phyloP scores from a whole-genome alignment of 2,797 vertebrate genomes.

The Sphenopsis melanotis region DNA sequence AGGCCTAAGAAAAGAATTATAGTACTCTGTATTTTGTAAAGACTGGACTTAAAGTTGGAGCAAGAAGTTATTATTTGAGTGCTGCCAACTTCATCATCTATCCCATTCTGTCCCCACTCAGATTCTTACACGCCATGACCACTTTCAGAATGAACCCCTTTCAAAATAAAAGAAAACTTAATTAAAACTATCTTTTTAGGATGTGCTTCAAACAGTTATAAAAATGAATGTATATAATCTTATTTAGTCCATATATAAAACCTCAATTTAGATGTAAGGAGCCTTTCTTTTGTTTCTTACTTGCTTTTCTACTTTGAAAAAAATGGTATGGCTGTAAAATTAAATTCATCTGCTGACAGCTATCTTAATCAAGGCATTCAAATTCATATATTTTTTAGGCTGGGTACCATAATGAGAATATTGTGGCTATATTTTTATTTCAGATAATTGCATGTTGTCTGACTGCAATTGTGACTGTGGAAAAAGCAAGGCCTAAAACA shows the following conservation, averaged over 20 bases:
- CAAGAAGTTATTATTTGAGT: not conserved
- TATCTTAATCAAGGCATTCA: constrained; percentile 7
- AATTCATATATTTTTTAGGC: not conserved
- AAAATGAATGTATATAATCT: not conserved
- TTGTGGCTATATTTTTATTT: constrained; percentile 28
- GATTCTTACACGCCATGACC: not conserved
- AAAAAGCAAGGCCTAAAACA: not conserved
- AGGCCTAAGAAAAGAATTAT: not conserved
- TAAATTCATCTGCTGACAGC: not conserved
- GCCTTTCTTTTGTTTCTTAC: not conserved
- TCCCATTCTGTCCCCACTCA: not conserved
- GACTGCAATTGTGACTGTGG: constrained; percentile 21
- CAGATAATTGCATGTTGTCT: constrained; percentile 46
- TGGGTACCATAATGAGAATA: constrained; percentile 23
- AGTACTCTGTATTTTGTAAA: not conserved
- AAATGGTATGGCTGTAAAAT: not conserved
- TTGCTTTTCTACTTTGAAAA: not conserved
- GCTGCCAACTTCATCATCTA: not conserved
- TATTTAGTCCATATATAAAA: not conserved
- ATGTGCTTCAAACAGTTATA: not conserved
- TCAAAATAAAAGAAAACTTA: not conserved
- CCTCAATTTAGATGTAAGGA: not conserved
- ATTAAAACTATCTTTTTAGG: not conserved
- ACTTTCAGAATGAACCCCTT: not conserved
- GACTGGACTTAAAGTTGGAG: not conserved